These are phyloP conservation scores for Oncorhynchus gorbuscha DNA, from an alignment of 2,113 vertebrate genomes.

Conservation along the genomic window DNA sequence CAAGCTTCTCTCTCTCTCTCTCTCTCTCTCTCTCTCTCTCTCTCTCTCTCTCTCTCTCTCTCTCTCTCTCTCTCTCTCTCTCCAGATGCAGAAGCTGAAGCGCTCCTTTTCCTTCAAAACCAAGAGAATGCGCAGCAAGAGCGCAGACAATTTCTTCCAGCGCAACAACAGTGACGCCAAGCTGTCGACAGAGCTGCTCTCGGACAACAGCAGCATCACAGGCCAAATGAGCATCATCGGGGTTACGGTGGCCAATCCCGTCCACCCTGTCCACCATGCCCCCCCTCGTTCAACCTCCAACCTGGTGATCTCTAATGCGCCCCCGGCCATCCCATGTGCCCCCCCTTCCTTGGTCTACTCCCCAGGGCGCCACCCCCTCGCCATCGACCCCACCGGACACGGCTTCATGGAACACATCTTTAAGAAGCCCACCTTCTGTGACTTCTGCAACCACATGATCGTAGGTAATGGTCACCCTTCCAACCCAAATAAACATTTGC, in stretches of 20 bases:
- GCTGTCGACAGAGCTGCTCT: slow-evolving; percentile 77
- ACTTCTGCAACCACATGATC: slow-evolving; percentile 99
- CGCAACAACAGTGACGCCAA: slow-evolving; percentile 82
- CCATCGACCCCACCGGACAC: slow-evolving; percentile 79
- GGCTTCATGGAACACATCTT: slow-evolving; percentile 96
- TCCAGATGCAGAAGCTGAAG: slow-evolving; percentile 92
- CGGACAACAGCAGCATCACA: slow-evolving; percentile 82
- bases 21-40: not conserved
- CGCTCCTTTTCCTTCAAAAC: slow-evolving; percentile 97
- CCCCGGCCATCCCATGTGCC: slow-evolving; percentile 68
- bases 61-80: not conserved
- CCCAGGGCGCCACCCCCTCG: slow-evolving; percentile 77
- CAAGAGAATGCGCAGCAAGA: slow-evolving; percentile 96
- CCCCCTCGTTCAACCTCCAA: slow-evolving; percentile 11
- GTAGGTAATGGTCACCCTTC: slow-evolving; percentile 82
- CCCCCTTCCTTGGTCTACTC: slow-evolving; percentile 77
- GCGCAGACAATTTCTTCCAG: slow-evolving; percentile 97
- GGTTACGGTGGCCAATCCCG: slow-evolving; percentile 54
- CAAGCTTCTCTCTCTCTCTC: not conserved
- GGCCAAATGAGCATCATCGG: slow-evolving; percentile 77
- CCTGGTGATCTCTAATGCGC: slow-evolving; percentile 25
- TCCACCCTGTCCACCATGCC: slow-evolving; percentile 41
- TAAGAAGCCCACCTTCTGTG: slow-evolving; percentile 98
- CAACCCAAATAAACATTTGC: not conserved
- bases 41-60: not conserved